Evolutionary conservation across 2,113 vertebrate genomes (phyloP), one percentile per base, ranked within the genome.

Genomic region (Coregonus clupeaformis): DNA sequence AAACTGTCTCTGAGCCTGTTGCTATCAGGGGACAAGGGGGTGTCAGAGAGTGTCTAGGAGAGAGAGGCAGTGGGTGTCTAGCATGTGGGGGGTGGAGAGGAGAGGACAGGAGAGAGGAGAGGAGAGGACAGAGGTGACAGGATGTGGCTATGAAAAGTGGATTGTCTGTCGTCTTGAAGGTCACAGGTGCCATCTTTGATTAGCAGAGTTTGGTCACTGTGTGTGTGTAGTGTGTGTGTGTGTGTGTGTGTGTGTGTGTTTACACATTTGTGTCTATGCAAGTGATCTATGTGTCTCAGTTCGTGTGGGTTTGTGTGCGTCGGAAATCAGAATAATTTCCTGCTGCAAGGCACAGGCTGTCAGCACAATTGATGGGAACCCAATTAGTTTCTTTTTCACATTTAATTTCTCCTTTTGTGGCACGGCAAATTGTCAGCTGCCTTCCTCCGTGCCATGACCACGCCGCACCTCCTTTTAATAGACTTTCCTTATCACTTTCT

Each of bases 361-460:
- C 79, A 77, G 72, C 72, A 66, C 62, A 49, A 77, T 68, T 80
- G 84, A 84, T 76, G 79, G 64, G 73, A 76, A 80, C 60, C 71
- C 78, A 82, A 78, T 82, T 81, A 79, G 60, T 32, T 66, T 79
- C 68, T 25, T 66, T 75, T 78, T 80, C 67, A 70, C 45, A 74
- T 84, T 77, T 72, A 76, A 42, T 32, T 59, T n/a, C 20, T 64
- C 45, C 57, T 70, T 69, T 67, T 74, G 32, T 69, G 14, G 30
- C 18, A 7, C 22, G 14, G 57, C 71, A 27, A 73, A 72, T 27
- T 72, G 70, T 71, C 75, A 84, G 71, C 75, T 82, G 73, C 62
- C 67, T 77, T 14, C 67, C 25, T 57, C 45, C 49, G 16, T 52
- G 36, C 36, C 36, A 2, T 9, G 9, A 12, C 9, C 36, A 42